Percentiles rank a stretch among this genome's conserved stretches.
Evolutionary conservation across 2,888 invertebrate genomes (phyloP).

Genomic region (Ptychoptera contaminata): DNA sequence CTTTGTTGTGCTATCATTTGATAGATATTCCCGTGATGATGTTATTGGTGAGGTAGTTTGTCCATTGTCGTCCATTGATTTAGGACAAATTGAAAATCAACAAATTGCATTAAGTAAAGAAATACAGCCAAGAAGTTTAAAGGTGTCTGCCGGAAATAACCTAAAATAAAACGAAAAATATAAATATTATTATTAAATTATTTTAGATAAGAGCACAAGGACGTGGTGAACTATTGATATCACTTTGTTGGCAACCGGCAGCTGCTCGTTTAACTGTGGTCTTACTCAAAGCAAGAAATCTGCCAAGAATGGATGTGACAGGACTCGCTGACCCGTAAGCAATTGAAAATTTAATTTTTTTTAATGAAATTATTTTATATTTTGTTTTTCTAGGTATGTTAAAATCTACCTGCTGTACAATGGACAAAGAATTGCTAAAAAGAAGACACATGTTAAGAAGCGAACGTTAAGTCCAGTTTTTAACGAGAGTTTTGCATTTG

Average conservation of each 20-base stretch:
- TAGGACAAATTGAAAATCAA: slow-evolving; percentile 56
- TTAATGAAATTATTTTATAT: slow-evolving; percentile 13
- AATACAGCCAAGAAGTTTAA: slow-evolving; percentile 82
- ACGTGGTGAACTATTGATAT: slow-evolving; percentile 87
- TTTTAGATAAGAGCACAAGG: slow-evolving; percentile 77
- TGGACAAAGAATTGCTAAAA: slow-evolving; percentile 95
- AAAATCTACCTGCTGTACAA: slow-evolving; percentile 95
- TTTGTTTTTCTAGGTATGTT: slow-evolving; percentile 37
- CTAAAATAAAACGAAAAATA: not conserved
- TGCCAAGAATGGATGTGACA: slow-evolving; percentile 97
- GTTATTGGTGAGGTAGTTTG: slow-evolving; percentile 95
- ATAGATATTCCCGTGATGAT: slow-evolving; percentile 95
- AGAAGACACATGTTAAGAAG: slow-evolving; percentile 98
- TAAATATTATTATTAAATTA: slow-evolving; percentile 4
- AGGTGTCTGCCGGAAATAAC: slow-evolving; percentile 41
- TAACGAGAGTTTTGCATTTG: slow-evolving; percentile 97
- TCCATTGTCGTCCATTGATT: slow-evolving; percentile 48
- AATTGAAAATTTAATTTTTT: slow-evolving; percentile 23
- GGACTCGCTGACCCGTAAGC: slow-evolving; percentile 78
- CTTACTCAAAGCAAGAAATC: slow-evolving; percentile 88
- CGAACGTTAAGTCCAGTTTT: slow-evolving; percentile 95
- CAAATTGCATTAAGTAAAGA: slow-evolving; percentile 72
- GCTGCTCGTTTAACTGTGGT: slow-evolving; percentile 92
- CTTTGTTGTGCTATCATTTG: slow-evolving; percentile 87
- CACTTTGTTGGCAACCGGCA: slow-evolving; percentile 95